Evolutionary conservation across 2,113 vertebrate species (phyloP).

Genomic region (Suncus etruscus): DNA sequence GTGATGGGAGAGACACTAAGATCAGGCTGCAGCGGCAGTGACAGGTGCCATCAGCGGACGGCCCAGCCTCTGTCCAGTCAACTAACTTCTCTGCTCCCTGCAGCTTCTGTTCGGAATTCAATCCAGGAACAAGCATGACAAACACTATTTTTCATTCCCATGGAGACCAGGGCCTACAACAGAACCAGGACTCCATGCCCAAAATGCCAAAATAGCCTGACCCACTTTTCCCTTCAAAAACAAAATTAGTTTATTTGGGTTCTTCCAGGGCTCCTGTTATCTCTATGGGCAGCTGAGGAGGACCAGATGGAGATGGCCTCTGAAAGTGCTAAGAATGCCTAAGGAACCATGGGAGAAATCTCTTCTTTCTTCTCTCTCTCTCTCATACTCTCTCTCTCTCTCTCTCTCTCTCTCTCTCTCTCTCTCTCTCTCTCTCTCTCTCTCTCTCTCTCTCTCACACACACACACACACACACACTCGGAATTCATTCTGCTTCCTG

Average conservation of each 20-base stretch:
- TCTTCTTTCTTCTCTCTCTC: too few species aligned
- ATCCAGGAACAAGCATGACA: conserved; percentile 87
- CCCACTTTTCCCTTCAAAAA: conserved; percentile 85
- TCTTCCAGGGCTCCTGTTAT: conserved; percentile 14
- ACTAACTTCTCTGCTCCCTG: conserved; percentile 46
- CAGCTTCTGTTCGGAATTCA: conserved; percentile 83
- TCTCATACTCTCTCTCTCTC: too few species aligned
- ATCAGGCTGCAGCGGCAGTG: rapidly evolving
- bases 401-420: too few species aligned
- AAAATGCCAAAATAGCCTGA: conserved; percentile 88
- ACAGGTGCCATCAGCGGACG: not conserved
- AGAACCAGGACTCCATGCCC: conserved; percentile 84
- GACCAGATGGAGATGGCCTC: not conserved
- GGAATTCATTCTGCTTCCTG: not conserved
- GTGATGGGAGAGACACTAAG: not conserved
- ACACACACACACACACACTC: too few species aligned
- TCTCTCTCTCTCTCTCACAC: too few species aligned
- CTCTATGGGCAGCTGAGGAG: not conserved
- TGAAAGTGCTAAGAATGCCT: not conserved
- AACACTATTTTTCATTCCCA: conserved; percentile 87
- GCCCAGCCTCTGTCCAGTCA: not conserved
- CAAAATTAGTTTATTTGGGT: conserved; percentile 66
- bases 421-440: too few species aligned
- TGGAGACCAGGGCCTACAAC: conserved; percentile 83
- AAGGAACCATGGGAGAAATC: not conserved